Conservation (phyloP, 2,113 vertebrate species). For the Chlorodrepanis virens region DNA sequence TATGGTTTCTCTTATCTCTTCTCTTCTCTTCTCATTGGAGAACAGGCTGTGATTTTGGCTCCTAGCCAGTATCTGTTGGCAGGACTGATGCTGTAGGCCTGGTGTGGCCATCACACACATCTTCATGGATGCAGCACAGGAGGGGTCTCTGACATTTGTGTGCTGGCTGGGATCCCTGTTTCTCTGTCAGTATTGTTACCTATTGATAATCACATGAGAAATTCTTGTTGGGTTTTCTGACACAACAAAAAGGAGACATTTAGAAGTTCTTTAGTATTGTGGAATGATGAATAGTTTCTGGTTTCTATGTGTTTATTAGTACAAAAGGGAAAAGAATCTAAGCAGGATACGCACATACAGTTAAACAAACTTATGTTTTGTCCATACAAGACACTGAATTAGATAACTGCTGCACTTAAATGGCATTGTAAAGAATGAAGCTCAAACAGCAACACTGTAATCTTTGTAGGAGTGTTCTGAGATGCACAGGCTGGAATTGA, state of each 20-base stretch:
- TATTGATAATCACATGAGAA: neutral
- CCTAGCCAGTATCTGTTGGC: neutral
- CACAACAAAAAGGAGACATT: accelerated
- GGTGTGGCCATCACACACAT: neutral
- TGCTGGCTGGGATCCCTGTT: neutral
- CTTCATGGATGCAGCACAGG: neutral
- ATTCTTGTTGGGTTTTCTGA: neutral
- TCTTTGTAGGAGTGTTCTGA: neutral
- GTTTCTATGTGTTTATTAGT: neutral
- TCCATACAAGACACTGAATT: neutral
- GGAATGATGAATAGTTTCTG: neutral
- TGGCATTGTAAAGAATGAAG: neutral
- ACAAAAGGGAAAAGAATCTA: neutral
- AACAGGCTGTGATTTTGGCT: neutral
- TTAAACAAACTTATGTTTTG: neutral
- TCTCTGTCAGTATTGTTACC: neutral
- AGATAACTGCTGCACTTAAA: neutral
- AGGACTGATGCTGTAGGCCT: neutral
- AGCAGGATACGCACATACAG: neutral
- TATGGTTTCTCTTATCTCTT: neutral
- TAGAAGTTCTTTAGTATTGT: neutral
- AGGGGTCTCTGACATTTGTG: neutral
- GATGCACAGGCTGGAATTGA: neutral
- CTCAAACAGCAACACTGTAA: neutral
- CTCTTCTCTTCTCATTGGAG: neutral